A percentile compares a stretch with the other conserved stretches of the same genome.
These are phyloP conservation scores for Steinernema scapterisci DNA, from an alignment of 2,888 invertebrate genomes.

Conservation along the genomic window DNA sequence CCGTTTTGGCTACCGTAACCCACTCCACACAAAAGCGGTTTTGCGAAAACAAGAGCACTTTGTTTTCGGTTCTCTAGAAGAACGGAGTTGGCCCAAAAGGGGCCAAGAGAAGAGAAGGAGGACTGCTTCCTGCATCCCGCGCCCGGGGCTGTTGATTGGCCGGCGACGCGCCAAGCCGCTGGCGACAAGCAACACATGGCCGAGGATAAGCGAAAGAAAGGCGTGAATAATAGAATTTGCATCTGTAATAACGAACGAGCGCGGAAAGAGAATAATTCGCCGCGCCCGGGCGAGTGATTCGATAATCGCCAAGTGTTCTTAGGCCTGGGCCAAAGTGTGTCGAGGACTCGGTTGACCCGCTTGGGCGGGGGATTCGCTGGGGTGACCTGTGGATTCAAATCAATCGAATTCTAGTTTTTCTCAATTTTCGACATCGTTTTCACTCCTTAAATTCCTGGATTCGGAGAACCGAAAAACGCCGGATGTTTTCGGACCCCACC, in stretches of 20 bases:
- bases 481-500: constrained; percentile 1
- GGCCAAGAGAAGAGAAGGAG: too few relatives aligned
- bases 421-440: too few relatives aligned
- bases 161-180: too few relatives aligned
- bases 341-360: neutral
- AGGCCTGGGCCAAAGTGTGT: neutral
- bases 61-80: neutral
- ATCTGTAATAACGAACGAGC: constrained; percentile 25
- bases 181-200: constrained; percentile 14
- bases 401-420: too few relatives aligned
- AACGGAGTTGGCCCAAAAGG: too few relatives aligned
- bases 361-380: too few relatives aligned
- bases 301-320: constrained; percentile 31
- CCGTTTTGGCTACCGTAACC: constrained; percentile 19
- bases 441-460: too few relatives aligned
- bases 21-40: too few relatives aligned
- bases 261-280: constrained; percentile 23
- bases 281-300: constrained; percentile 23
- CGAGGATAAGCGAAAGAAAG: constrained; percentile 21
- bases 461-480: too few relatives aligned
- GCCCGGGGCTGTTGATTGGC: constrained; percentile 5
- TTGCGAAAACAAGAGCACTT: constrained; percentile 15
- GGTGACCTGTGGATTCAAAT: too few relatives aligned
- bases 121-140: neutral
- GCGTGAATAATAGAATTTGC: constrained; percentile 32